phyloP scores from a whole-genome alignment of 2,797 vertebrate genomes.

The Poecilia wingei region DNA sequence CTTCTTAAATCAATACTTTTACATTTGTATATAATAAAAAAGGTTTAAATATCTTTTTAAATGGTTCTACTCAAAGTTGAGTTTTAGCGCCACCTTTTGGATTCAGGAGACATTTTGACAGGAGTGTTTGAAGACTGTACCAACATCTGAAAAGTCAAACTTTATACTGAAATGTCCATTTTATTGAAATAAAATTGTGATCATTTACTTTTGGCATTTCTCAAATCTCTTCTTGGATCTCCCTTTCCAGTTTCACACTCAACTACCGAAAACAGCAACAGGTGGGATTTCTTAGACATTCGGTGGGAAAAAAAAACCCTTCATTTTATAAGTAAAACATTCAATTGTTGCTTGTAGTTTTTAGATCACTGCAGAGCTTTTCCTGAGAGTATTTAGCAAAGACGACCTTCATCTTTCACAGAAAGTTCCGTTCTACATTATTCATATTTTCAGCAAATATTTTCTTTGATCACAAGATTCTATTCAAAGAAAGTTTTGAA shows the following conservation, averaged over 20 bases:
- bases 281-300: background rate
- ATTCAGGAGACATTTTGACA: slow-evolving; percentile 1
- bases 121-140: background rate
- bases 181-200: background rate
- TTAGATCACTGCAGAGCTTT: background rate
- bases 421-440: background rate
- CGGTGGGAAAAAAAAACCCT: background rate
- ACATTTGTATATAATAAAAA: background rate
- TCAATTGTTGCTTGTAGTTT: background rate
- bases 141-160: background rate
- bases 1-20: background rate
- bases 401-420: background rate
- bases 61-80: slow-evolving; percentile 8
- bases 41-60: slow-evolving; percentile 15
- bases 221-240: background rate
- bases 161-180: background rate
- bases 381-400: background rate
- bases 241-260: background rate
- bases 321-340: background rate
- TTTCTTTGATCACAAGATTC: background rate
- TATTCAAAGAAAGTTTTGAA: background rate
- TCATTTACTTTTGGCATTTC: background rate
- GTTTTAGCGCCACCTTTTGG: slow-evolving; percentile 30
- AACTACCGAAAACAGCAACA: background rate
- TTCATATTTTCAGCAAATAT: background rate